Conservation (phyloP, 2,797 vertebrate genomes). For the Acestrorhynchus altus region DNA sequence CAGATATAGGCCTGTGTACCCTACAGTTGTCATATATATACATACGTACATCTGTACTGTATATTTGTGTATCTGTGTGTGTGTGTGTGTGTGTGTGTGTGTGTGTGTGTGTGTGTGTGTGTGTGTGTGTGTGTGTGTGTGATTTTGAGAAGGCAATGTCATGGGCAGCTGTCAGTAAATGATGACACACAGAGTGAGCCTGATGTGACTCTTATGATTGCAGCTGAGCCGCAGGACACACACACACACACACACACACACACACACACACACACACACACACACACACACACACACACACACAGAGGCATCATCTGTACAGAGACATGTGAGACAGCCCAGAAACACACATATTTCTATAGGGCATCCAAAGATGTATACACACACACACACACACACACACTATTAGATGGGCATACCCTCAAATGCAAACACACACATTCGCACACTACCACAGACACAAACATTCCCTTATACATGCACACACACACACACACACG, state of each 20-base stretch:
- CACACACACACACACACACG: constrained; percentile 9
- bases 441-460: constrained; percentile 14
- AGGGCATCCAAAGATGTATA: too few species aligned
- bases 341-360: constrained; percentile 35
- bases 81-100: background rate
- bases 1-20: too few species aligned
- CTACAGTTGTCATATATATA: background rate
- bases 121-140: background rate
- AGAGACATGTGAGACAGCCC: constrained; percentile 38
- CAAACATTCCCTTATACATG: too few species aligned
- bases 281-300: background rate
- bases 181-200: constrained; percentile 38
- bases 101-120: background rate
- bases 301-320: constrained; percentile 37
- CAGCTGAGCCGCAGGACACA: constrained; percentile 34
- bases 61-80: too few species aligned
- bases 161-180: constrained; percentile 47
- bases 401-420: background rate
- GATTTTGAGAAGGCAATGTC: constrained; percentile 50
- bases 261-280: background rate
- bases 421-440: constrained; percentile 12
- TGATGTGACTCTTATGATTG: background rate
- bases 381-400: constrained; percentile 29
- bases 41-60: background rate
- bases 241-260: constrained; percentile 7